Base-by-base conservation (phyloP, 2,113 vertebrate genomes). In the Dasyurus viverrinus region DNA sequence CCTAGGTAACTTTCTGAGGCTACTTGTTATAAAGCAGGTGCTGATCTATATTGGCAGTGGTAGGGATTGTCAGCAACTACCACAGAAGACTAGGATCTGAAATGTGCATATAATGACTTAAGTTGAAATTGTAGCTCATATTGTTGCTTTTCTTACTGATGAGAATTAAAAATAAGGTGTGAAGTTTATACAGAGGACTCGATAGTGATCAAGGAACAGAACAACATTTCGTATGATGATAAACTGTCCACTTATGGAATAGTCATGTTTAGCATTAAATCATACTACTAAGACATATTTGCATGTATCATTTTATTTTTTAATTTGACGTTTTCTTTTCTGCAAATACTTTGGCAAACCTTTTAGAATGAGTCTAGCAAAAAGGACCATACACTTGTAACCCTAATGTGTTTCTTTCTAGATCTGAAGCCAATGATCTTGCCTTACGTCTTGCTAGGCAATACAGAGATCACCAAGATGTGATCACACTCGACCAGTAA, bases 401-500 rank as follows among this genome's bases (percentile, higher is more conserved):
- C 47, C 42, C 89, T 93, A 2, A 52, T 89, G 1, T 94, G 0
- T 96, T 93, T 2, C 36, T 95, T 3, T 91, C 60, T 97, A 99
- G 99, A 96, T 99, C 99, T 3, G 99, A 99, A 98, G 99, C 99
- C 97, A 99, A 99, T 30, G 99, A 99, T 98, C 99, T 99, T 95
- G 99, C 99, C 57, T 98, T 99, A 42, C 99, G 99, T 4, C 97
- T 99, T 92, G 99, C 99, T 89, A 97, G 98, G 97, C 99, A 99
- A 97, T 99, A 99, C 98, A 99, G 92, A 0, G 99, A 99, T 94
- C 98, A 99, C 98, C 98, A 98, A 97, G 99, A 99, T 90, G 98
- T 99, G 98, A 99, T 99, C 97, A 99, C 99, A 23, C 98, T 99
- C 96, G 99, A 99, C 60, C 99, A 99, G 99, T 99, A 98, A 99